Conservation (phyloP, 2,888 invertebrate genomes). For the Anoplius nigerrimus region DNA sequence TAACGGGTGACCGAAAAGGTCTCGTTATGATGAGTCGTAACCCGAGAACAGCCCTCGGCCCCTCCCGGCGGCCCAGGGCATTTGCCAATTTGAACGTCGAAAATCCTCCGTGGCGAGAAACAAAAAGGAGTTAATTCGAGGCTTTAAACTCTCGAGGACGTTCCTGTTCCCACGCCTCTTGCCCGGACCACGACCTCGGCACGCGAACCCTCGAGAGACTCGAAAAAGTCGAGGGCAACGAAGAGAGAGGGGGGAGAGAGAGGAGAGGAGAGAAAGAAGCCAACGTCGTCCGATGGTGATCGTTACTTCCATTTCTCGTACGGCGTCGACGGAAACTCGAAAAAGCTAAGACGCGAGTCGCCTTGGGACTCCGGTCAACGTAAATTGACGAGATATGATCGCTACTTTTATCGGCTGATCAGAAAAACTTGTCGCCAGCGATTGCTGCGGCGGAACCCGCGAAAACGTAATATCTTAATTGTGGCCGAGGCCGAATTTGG, state of each 20-base stretch:
- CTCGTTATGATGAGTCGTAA: constrained; percentile 37
- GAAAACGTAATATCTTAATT: too few species aligned
- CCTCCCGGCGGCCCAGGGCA: constrained; percentile 7
- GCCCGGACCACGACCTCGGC: constrained; percentile 53
- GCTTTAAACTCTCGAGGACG: constrained; percentile 58
- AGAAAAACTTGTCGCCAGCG: too few species aligned
- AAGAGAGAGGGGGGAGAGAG: too few species aligned
- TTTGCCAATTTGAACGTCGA: constrained; percentile 49
- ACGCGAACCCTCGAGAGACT: constrained; percentile 51
- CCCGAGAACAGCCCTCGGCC: constrained; percentile 17
- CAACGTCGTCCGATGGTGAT: constrained; percentile 7
- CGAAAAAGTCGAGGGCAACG: constrained; percentile 25
- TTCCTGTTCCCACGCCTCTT: constrained; percentile 63
- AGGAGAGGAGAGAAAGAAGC: background rate
- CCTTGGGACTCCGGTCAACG: too few species aligned
- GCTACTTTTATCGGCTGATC: too few species aligned
- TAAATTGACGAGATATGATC: too few species aligned
- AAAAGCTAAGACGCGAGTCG: too few species aligned
- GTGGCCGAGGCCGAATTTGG: too few species aligned
- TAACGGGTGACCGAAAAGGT: constrained; percentile 38
- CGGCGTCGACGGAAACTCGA: too few species aligned
- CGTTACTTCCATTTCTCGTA: constrained; percentile 18
- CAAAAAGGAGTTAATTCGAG: constrained; percentile 62
- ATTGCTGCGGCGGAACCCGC: too few species aligned
- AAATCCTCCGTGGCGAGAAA: constrained; percentile 38